phyloP scores from a whole-genome alignment of 2,888 invertebrate species.

The Drosophila villosipedis region DNA sequence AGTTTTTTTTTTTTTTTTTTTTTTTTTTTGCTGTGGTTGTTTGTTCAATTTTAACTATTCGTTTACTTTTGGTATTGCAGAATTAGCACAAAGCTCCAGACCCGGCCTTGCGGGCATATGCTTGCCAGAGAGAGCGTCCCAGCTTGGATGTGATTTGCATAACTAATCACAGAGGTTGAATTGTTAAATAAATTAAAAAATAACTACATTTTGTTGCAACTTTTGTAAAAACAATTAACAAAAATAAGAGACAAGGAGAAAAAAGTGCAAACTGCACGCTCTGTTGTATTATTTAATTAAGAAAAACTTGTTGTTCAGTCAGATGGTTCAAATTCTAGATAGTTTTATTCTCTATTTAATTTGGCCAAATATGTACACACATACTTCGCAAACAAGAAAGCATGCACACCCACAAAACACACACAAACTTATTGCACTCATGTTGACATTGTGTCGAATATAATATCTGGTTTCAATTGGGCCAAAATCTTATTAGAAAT shows the following conservation, averaged over 20 bases:
- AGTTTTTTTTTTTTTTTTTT: neutral
- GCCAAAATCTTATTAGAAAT: constrained; percentile 76
- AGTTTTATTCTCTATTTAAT: constrained; percentile 43
- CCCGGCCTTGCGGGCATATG: neutral
- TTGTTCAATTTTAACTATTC: constrained; percentile 48
- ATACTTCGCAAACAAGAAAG: constrained; percentile 34
- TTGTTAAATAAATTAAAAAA: constrained; percentile 7
- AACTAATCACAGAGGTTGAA: constrained; percentile 39
- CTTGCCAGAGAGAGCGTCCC: neutral
- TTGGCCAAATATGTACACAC: constrained; percentile 48
- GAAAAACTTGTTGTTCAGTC: constrained; percentile 47
- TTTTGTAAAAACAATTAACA: constrained; percentile 12
- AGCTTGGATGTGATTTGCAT: constrained; percentile 42
- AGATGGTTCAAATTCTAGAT: constrained; percentile 28
- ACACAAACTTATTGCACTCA: constrained; percentile 12
- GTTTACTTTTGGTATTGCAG: constrained; percentile 33
- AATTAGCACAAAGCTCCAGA: constrained; percentile 34
- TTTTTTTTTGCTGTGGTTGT: constrained; percentile 12
- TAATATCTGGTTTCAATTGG: constrained; percentile 69
- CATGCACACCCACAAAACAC: constrained; percentile 13
- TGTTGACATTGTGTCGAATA: constrained; percentile 44
- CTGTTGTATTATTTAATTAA: constrained; percentile 52
- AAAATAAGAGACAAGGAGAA: neutral
- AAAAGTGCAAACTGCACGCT: neutral
- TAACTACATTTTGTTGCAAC: neutral